A percentile compares a stretch with the other conserved stretches of the same genome.
Conservation (phyloP, 2,113 vertebrate species). For the Pteropus alecto region DNA sequence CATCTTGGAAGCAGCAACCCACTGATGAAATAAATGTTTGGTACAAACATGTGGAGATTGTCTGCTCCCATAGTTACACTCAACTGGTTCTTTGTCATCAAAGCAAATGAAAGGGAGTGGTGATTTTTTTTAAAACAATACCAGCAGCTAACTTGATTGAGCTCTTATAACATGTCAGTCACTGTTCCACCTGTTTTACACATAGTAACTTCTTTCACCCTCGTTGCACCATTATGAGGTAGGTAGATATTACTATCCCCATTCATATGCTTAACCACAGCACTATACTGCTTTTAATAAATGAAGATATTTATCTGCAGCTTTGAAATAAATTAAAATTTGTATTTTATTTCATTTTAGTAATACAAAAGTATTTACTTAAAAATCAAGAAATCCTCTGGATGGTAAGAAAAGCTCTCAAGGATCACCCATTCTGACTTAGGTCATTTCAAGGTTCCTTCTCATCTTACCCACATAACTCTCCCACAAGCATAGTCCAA, state of each 20-base stretch:
- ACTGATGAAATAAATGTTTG: background rate
- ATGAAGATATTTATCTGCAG: background rate
- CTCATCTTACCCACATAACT: no score
- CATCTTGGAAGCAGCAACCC: background rate
- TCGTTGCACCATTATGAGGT: background rate
- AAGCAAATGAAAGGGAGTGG: background rate
- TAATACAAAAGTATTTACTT: background rate
- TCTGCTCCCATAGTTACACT: background rate
- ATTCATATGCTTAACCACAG: background rate
- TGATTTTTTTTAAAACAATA: background rate
- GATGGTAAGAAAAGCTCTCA: background rate
- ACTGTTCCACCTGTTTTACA: background rate
- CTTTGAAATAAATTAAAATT: background rate
- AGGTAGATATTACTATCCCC: background rate
- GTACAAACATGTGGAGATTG: background rate
- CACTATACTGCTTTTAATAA: background rate
- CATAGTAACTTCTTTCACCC: background rate
- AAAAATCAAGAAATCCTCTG: background rate
- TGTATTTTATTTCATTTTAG: background rate
- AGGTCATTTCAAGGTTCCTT: background rate
- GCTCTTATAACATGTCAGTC: background rate
- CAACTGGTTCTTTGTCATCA: background rate
- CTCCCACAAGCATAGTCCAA: background rate
- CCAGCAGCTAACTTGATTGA: background rate
- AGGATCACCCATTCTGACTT: background rate